phyloP scores from a whole-genome alignment of 1,140 invertebrate species.

The Cephus cinctus region DNA sequence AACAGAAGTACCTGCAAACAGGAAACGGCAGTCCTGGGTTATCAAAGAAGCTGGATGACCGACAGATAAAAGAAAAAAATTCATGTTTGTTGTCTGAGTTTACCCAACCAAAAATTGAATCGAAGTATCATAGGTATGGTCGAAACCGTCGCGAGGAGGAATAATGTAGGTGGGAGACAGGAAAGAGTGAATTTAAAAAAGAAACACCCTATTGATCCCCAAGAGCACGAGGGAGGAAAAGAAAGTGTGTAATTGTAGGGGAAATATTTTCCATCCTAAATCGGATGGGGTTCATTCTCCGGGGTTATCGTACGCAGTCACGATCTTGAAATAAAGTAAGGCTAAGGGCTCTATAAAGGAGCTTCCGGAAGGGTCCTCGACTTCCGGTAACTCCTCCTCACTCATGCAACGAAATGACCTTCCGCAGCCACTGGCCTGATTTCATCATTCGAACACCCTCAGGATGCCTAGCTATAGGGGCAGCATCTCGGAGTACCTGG shows the following conservation, averaged over 20 bases:
- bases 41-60: too few species aligned
- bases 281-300: not conserved
- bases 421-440: too few species aligned
- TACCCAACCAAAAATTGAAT: not conserved
- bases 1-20: slow-evolving; percentile 72
- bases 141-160: not conserved
- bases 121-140: not conserved
- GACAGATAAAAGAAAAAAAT: not conserved
- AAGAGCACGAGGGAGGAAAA: not conserved
- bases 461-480: too few species aligned
- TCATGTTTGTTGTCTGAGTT: not conserved
- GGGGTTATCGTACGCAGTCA: not conserved
- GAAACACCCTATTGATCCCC: not conserved
- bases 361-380: too few species aligned
- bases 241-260: not conserved
- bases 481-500: too few species aligned
- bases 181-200: not conserved
- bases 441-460: too few species aligned
- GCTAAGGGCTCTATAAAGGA: too few species aligned
- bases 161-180: not conserved
- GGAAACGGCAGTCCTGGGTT: slow-evolving; percentile 17
- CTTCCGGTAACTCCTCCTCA: too few species aligned
- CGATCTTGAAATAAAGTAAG: not conserved
- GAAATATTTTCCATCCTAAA: not conserved
- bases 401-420: too few species aligned